Percentiles rank a stretch among this genome's conserved stretches.
phyloP scores from a whole-genome alignment of 2,797 vertebrate genomes.

The Characodon lateralis region DNA sequence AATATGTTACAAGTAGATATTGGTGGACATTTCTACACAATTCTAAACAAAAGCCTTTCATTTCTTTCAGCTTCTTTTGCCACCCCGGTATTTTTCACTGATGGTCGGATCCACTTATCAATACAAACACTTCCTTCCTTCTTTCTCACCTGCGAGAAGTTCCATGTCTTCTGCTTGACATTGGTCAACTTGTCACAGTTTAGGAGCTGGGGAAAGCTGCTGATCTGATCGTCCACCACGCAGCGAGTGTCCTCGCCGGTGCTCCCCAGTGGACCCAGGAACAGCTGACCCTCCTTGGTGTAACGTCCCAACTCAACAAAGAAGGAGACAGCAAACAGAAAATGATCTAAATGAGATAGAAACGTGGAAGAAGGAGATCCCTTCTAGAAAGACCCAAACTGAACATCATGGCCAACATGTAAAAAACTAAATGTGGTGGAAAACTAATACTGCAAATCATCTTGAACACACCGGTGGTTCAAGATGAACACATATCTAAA shows the following conservation, averaged over 20 bases:
- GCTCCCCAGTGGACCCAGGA: conserved; percentile 91
- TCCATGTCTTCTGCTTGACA: conserved; percentile 89
- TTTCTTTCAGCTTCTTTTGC: not conserved
- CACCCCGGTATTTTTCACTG: not conserved
- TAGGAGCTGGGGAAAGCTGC: conserved; percentile 88
- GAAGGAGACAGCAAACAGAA: not conserved
- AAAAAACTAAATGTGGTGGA: not conserved
- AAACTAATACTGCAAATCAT: not conserved
- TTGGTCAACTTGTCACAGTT: conserved; percentile 92
- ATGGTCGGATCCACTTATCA: not conserved
- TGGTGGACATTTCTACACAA: not conserved
- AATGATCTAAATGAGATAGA: not conserved
- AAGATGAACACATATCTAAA: too few species aligned
- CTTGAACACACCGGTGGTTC: too few species aligned
- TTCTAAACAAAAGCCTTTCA: not conserved
- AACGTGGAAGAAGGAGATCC: too few species aligned
- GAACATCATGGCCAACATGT: not conserved
- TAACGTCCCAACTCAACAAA: conserved; percentile 87
- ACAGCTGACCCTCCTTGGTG: conserved; percentile 91
- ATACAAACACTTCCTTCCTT: not conserved
- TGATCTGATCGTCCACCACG: conserved; percentile 89
- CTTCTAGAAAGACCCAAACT: too few species aligned
- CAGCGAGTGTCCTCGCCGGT: conserved; percentile 93
- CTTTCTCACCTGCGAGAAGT: conserved; percentile 89
- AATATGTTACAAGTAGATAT: not conserved